Conservation (phyloP, 2,113 vertebrate genomes). For the Antechinus stuartii region DNA sequence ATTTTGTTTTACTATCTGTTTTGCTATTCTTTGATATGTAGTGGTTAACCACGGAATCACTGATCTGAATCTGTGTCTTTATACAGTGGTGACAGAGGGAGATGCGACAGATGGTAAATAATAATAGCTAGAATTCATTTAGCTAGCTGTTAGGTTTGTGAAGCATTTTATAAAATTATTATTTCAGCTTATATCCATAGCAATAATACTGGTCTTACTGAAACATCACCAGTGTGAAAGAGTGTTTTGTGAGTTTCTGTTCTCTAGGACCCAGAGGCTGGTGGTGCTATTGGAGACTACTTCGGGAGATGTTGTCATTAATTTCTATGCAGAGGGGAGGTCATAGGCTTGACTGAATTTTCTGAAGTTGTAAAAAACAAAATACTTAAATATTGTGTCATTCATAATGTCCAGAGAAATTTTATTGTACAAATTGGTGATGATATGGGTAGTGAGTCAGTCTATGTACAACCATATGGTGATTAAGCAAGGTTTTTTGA, state of each 20-base stretch:
- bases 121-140: not conserved
- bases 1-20: not conserved
- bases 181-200: not conserved
- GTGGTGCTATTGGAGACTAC: constrained; percentile 93
- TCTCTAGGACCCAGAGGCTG: not conserved
- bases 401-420: constrained; percentile 87
- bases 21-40: not conserved
- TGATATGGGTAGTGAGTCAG: constrained; percentile 91
- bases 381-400: constrained; percentile 94
- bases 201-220: too few species aligned
- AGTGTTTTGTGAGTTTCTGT: not conserved
- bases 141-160: not conserved
- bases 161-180: not conserved
- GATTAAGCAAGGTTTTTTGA: constrained; percentile 94
- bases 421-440: constrained; percentile 89
- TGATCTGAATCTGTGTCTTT: not conserved
- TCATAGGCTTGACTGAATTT: constrained; percentile 93
- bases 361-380: constrained; percentile 94
- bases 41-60: not conserved
- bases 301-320: constrained; percentile 90
- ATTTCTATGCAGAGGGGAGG: constrained; percentile 92
- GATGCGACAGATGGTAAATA: not conserved
- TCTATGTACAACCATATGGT: constrained; percentile 93
- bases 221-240: not conserved
- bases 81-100: not conserved